A percentile compares a stretch with the other conserved stretches of the same genome.
Conservation (phyloP, 1,140 invertebrate species). For the Argopecten irradians region DNA sequence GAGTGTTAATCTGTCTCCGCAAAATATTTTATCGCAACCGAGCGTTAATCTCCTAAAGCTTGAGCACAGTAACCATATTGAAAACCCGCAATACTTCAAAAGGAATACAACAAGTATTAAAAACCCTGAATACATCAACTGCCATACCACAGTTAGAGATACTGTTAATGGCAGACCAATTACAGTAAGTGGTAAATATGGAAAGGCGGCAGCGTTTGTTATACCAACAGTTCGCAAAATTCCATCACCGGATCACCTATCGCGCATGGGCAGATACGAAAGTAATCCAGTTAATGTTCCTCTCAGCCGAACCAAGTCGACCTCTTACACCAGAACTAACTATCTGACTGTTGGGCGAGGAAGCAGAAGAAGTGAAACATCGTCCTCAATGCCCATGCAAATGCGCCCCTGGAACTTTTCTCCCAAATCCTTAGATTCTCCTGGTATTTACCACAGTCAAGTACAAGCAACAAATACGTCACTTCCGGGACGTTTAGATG, state of each 20-base stretch:
- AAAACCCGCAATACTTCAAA: neutral
- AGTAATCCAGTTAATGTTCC: neutral
- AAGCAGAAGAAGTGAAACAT: neutral
- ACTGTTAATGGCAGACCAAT: neutral
- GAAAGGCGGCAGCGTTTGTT: neutral
- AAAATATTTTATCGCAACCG: too few species aligned
- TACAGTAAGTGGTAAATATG: neutral
- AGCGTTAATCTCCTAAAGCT: neutral
- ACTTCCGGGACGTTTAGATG: neutral
- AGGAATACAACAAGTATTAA: neutral
- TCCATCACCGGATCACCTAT: neutral
- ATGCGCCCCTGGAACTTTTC: neutral
- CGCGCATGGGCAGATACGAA: neutral
- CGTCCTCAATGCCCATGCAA: neutral
- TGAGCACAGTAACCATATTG: neutral
- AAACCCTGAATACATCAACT: neutral
- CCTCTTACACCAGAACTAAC: neutral
- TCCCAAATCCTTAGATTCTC: neutral
- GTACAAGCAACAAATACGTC: neutral
- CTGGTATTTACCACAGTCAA: neutral
- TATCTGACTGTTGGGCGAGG: neutral
- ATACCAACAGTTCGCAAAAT: neutral
- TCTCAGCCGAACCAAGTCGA: neutral
- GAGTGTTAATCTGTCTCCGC: too few species aligned
- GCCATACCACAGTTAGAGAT: neutral